A percentile compares a stretch with the other conserved stretches of the same genome.
These are phyloP conservation scores for Synergus itoensis DNA, from an alignment of 2,888 invertebrate genomes.

Conservation along the genomic window DNA sequence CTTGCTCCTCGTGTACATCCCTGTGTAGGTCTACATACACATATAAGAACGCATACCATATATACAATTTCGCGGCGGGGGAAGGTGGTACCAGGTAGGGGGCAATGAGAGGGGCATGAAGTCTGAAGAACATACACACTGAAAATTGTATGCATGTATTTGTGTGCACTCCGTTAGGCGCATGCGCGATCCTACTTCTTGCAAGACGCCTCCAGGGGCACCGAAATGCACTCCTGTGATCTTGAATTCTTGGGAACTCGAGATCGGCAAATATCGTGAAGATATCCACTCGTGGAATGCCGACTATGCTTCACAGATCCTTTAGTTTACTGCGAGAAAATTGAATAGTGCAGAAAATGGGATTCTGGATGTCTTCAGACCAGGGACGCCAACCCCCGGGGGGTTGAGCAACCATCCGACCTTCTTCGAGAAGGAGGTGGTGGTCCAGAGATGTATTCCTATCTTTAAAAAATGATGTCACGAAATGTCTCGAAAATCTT, in stretches of 20 bases:
- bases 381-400: no score
- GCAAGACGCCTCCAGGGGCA: conserved; percentile 52
- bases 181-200: conserved; percentile 51
- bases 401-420: no score
- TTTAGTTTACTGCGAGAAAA: not conserved
- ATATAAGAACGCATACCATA: not conserved
- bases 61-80: not conserved
- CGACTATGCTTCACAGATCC: not conserved
- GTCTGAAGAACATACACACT: not conserved
- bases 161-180: conserved; percentile 54
- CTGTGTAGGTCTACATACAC: not conserved
- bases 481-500: no score
- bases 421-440: no score
- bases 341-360: not conserved
- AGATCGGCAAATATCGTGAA: conserved; percentile 30
- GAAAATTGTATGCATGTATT: not conserved
- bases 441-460: no score
- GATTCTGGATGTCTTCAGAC: not conserved
- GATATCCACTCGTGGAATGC: conserved; percentile 5
- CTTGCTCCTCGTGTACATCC: not conserved
- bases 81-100: conserved; percentile 14
- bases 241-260: conserved; percentile 30
- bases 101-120: not conserved
- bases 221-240: conserved; percentile 45
- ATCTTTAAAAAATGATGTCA: no score